Evolutionary conservation across 2,888 invertebrate species (phyloP), one percentile per base, ranked within the genome.

Genomic region (Leptinotarsa haldemani): DNA sequence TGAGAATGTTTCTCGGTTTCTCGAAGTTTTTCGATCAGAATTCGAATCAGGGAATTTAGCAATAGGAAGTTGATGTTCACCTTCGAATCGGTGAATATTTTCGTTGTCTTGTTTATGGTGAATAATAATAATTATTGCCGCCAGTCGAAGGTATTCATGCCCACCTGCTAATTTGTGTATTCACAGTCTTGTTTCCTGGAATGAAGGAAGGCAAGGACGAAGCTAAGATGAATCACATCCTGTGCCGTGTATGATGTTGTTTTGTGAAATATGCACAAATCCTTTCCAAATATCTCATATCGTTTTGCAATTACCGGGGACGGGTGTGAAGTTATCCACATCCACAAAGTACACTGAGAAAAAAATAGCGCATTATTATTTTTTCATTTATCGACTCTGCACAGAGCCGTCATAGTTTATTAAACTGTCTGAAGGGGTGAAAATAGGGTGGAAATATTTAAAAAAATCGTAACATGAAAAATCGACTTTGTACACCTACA

Each of bases 1-100:
- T 70, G 63, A 52, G 47, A 40, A 61, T 50, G 18, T 46, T 46
- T 68, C 18, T 56, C 61, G 2, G 61, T 40, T 40, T 40, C 61
- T 61, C n/a, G 25, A 25, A 7, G n/a, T 61, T 25, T 61, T 61
- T 25, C 40, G 13, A 61, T 61, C 61, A 30, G 61, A 61, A 61
- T 40, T 61, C 61, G 61, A 3, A 61, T 61, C 61, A 56, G 56
- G 56, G 15, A 22, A 9, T 56, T 15, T 12, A 15, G 56, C 56
- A 22, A 56, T 61, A 40, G 61, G 30, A 56, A 61, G 61, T 40
- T 16, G 9, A 16, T 61, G 16, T 16, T 56, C 56, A 15, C 56
- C 15, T 56, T 56, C 56, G 22, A 56, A 56, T 56, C 13, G 30
- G 61, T 40, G 30, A 61, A n/a, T 30, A 40, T 61, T 61, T 61